These are phyloP conservation scores for Vidua chalybeata DNA, from an alignment of 2,113 vertebrate species.

Conservation along the genomic window DNA sequence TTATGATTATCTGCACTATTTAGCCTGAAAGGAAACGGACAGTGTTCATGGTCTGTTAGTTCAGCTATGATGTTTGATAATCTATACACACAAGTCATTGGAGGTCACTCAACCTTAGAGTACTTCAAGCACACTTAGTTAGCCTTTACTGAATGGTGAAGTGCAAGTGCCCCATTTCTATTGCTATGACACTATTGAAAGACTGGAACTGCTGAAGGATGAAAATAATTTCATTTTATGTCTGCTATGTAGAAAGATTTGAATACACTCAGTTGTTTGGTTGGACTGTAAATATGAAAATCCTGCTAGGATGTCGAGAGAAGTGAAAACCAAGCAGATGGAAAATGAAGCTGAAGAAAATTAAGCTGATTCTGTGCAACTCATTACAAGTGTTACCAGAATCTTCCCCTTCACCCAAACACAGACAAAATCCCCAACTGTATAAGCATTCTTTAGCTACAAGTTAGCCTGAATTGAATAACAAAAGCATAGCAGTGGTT, in stretches of 20 bases:
- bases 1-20: conserved; percentile 77
- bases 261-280: conserved; percentile 41
- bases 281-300: conserved; percentile 14
- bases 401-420: not conserved
- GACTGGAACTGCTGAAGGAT: conserved; percentile 36
- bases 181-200: conserved; percentile 8
- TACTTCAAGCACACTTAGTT: conserved; percentile 62
- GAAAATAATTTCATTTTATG: conserved; percentile 56
- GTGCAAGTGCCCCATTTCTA: conserved; percentile 33
- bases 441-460: not conserved
- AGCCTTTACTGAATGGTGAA: conserved; percentile 57
- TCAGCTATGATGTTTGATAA: conserved; percentile 74
- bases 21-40: conserved; percentile 71
- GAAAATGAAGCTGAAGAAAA: conserved; percentile 24
- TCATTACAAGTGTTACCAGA: not conserved
- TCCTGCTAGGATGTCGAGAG: not conserved
- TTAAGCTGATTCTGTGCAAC: not conserved
- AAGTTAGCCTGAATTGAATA: not conserved
- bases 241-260: conserved; percentile 27
- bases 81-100: conserved; percentile 66
- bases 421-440: not conserved
- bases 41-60: conserved; percentile 70
- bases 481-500: not conserved
- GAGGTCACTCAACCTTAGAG: conserved; percentile 68
- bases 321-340: not conserved